Evolutionary conservation across 35 echinoderm and acorn worm genomes (phyloP).

Genomic region (Eucidaris tribuloides): DNA sequence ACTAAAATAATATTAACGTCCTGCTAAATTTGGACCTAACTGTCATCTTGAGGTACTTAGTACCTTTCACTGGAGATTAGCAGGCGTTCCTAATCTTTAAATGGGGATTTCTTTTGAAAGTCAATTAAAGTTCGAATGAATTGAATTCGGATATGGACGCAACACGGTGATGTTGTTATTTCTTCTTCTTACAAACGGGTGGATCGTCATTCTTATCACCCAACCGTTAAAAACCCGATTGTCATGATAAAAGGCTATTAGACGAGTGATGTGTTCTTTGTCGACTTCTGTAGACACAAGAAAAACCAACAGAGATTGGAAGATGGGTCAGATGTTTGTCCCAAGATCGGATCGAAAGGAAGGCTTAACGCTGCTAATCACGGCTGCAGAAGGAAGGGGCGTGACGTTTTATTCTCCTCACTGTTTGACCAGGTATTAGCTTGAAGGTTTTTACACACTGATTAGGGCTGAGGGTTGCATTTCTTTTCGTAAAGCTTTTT

Average conservation of each 20-base stretch:
- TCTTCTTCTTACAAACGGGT: background rate
- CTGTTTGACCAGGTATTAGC: no score
- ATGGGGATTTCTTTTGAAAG: constrained; percentile 12
- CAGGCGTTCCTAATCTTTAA: background rate
- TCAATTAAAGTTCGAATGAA: constrained; percentile 1
- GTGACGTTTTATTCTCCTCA: no score
- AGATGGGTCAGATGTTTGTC: constrained; percentile 26
- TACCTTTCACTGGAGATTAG: no score
- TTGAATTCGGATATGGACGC: background rate
- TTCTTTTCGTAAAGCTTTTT: constrained; percentile 20
- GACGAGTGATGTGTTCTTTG: background rate
- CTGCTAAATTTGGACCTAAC: no score
- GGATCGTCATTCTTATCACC: constrained; percentile 19
- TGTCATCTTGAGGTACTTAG: no score
- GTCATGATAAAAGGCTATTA: constrained; percentile 15
- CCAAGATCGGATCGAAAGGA: background rate
- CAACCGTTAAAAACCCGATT: constrained; percentile 17
- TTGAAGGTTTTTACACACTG: no score
- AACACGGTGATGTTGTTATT: background rate
- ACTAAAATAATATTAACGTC: no score
- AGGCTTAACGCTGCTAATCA: constrained; percentile 33
- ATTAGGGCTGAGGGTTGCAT: no score
- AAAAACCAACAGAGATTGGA: background rate
- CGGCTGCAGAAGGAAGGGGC: constrained; percentile 10
- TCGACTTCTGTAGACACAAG: background rate